Evolutionary conservation across 2,797 vertebrate genomes (phyloP).

Genomic region (Leuciscus waleckii): DNA sequence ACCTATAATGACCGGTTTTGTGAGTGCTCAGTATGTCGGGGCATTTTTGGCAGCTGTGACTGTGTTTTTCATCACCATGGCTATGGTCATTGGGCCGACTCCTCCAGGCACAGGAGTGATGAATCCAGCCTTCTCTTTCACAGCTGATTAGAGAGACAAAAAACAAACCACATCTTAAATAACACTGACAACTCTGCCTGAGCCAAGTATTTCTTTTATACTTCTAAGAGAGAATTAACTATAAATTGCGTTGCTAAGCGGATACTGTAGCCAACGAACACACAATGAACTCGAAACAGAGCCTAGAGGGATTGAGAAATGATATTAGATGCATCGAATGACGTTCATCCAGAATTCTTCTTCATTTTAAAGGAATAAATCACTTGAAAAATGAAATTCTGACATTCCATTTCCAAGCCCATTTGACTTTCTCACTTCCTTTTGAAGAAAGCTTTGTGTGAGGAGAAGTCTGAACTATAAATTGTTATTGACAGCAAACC

Average conservation of each 20-base stretch:
- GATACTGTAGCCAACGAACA: not conserved
- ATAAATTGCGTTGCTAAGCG: slow-evolving; percentile 17
- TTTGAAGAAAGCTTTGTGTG: not conserved
- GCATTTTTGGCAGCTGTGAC: slow-evolving; percentile 85
- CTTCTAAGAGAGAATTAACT: not conserved
- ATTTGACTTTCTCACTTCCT: not conserved
- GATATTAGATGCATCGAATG: not conserved
- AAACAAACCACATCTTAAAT: not conserved
- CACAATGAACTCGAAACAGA: not conserved
- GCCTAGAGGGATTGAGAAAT: not conserved
- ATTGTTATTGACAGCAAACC: not conserved
- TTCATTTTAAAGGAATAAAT: not conserved
- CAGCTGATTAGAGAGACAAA: slow-evolving; percentile 76
- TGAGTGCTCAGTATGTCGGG: slow-evolving; percentile 71
- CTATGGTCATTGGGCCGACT: slow-evolving; percentile 92
- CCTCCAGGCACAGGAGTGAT: slow-evolving; percentile 93
- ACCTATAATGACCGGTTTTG: not conserved
- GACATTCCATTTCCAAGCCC: not conserved
- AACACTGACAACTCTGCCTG: not conserved
- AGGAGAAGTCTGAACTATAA: not conserved
- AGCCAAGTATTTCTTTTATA: slow-evolving; percentile 30
- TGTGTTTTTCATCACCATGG: slow-evolving; percentile 94
- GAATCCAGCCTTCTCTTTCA: slow-evolving; percentile 89
- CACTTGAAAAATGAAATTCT: not conserved
- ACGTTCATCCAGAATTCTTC: not conserved